Base-by-base conservation (phyloP, 2,888 invertebrate species). In the Theretra japonica region DNA sequence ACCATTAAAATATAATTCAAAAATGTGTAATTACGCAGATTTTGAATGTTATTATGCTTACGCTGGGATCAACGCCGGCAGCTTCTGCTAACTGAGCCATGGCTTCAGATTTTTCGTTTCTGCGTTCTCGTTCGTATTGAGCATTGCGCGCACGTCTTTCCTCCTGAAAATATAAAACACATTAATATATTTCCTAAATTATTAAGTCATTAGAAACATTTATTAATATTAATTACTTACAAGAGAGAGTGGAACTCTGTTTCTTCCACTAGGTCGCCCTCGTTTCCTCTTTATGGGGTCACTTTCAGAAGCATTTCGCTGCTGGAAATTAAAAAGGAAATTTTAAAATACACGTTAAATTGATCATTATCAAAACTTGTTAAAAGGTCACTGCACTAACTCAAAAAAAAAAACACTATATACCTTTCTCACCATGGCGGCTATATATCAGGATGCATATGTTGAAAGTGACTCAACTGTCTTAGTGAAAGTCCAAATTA, bases 101-200 rank as follows among this genome's bases (percentile, higher is more conserved):
- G 0, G 84, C 86, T 25, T 83, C 82, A 2, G 88, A 81, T 2
- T 79, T 81, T 62, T 86, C 86, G 28, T 78, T 75, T 15, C 89
- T 81, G 17, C 88, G 80, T 76, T 87, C 86, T 50, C 85, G 80
- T 72, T 89, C 89, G 59, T 89, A 90, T 6, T 79, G 83, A 0
- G 89, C 86, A 48, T 89, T 90, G 11, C 89, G 83, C 2, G 87
- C 86, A 2, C 88, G 84, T 1, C 85, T 75, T 70, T 90, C 85
- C 50, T 81, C 83, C 89, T 90, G 60, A 8, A 41, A 73, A 72
- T 0, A 4, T n/a, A 28, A 25, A 70, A 58, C 11, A 21, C 7
- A 8, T 23, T 41, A 33, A 57, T 28, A 23, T 30, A 17, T 15
- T 59, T 19, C 25, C 48, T 0, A 15, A n/a, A 53, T 53, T 50